Percentiles rank a stretch among this genome's conserved stretches.
Evolutionary conservation across 2,797 vertebrate species (phyloP).

Genomic region (Myotis myotis): DNA sequence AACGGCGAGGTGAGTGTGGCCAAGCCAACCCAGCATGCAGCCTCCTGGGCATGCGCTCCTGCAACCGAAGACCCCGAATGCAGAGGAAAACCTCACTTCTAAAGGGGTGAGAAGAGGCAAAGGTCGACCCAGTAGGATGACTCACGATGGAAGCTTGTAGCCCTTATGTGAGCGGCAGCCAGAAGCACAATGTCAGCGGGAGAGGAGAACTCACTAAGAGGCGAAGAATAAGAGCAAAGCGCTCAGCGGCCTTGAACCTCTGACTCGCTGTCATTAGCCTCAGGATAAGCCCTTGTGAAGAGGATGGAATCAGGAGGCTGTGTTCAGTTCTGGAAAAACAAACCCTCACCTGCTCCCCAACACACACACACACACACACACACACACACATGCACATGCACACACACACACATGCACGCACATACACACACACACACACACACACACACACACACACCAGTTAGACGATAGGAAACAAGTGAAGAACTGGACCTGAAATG

Average conservation of each 20-base stretch:
- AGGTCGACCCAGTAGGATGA: neutral
- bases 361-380: neutral
- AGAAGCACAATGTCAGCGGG: constrained; percentile 26
- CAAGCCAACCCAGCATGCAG: neutral
- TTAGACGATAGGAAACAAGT: neutral
- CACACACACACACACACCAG: too few relatives aligned
- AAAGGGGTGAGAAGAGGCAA: constrained; percentile 9
- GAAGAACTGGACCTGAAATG: constrained; percentile 49
- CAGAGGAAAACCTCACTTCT: constrained; percentile 27
- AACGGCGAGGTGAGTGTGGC: neutral
- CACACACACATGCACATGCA: neutral
- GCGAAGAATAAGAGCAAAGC: neutral
- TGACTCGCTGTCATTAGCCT: neutral
- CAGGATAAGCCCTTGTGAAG: constrained; percentile 54
- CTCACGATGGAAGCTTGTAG: neutral
- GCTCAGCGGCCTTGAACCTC: neutral
- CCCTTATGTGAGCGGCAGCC: constrained; percentile 47
- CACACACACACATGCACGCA: neutral
- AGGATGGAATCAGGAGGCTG: constrained; percentile 24
- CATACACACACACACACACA: too few relatives aligned
- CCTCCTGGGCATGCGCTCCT: neutral
- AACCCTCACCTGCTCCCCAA: neutral
- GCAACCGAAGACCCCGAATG: neutral
- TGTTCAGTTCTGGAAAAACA: constrained; percentile 53
- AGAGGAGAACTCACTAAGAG: constrained; percentile 42